phyloP scores from a whole-genome alignment of 1,140 invertebrate species.

The Schlechtendalia chinensis region DNA sequence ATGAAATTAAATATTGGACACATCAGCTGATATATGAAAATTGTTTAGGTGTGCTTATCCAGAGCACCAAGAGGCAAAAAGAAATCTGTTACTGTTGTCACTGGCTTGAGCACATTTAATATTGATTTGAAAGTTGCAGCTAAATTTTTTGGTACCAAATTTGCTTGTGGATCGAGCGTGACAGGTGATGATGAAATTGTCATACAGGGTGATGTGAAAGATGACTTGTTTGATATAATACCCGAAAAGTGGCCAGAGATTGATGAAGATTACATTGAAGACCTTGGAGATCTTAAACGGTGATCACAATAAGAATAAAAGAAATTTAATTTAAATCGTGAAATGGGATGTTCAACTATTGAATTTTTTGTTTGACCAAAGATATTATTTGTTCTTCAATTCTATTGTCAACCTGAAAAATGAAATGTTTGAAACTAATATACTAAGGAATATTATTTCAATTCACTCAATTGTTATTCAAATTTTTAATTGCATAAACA shows the following conservation, averaged over 20 bases:
- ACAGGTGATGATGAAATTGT: constrained; percentile 99
- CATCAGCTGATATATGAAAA: neutral
- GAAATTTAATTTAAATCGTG: constrained; percentile 1
- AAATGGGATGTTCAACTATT: neutral
- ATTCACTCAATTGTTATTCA: constrained; percentile 9
- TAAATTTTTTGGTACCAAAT: constrained; percentile 96
- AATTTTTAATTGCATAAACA: no score
- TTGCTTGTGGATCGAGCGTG: constrained; percentile 97
- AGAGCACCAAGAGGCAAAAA: constrained; percentile 95
- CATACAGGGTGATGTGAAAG: constrained; percentile 97
- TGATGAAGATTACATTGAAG: constrained; percentile 57
- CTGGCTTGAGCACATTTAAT: constrained; percentile 85
- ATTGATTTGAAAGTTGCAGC: constrained; percentile 97
- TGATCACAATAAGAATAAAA: constrained; percentile 50
- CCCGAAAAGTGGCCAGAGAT: constrained; percentile 93
- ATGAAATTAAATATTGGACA: neutral
- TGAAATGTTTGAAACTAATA: neutral
- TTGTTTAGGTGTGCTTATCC: constrained; percentile 64
- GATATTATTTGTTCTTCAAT: constrained; percentile 7
- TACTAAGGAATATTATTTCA: neutral
- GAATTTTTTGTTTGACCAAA: neutral
- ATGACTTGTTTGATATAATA: constrained; percentile 95
- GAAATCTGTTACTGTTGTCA: constrained; percentile 94
- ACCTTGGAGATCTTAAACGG: constrained; percentile 56
- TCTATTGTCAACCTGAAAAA: constrained; percentile 11